Conservation (phyloP, 2,797 vertebrate species). For the Gymnocypris eckloni region DNA sequence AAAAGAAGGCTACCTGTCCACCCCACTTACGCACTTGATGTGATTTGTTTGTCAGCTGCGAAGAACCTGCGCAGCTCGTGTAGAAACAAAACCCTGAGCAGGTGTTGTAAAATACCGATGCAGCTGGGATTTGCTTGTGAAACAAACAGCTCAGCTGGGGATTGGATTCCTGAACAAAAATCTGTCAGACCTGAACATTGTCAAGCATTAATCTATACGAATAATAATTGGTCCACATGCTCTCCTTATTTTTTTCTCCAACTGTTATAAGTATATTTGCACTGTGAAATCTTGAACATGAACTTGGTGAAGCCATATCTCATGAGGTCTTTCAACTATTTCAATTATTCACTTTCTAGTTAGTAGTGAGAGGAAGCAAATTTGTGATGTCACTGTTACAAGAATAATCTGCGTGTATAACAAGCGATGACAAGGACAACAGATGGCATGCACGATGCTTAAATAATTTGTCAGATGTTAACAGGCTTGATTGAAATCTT, state of each 20-base stretch:
- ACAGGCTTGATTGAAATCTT: slow-evolving; percentile 32
- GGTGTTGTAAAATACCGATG: slow-evolving; percentile 76
- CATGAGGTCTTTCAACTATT: slow-evolving; percentile 1
- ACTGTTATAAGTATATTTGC: slow-evolving; percentile 21
- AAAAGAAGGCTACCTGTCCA: slow-evolving; percentile 71
- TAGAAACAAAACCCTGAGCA: slow-evolving; percentile 70
- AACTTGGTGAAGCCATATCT: slow-evolving; percentile 1
- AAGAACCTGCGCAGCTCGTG: slow-evolving; percentile 62
- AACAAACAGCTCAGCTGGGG: slow-evolving; percentile 70
- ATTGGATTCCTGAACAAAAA: slow-evolving; percentile 68
- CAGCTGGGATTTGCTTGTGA: slow-evolving; percentile 77
- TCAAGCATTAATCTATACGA: slow-evolving; percentile 68
- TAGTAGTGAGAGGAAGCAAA: neutral
- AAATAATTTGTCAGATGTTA: slow-evolving; percentile 33
- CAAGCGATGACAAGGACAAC: slow-evolving; percentile 13
- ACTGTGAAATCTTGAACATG: slow-evolving; percentile 36
- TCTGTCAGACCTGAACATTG: slow-evolving; percentile 61
- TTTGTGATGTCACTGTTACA: slow-evolving; percentile 5
- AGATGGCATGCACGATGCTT: slow-evolving; percentile 17
- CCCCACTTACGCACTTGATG: slow-evolving; percentile 68
- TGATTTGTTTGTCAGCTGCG: slow-evolving; percentile 76
- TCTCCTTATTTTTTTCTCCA: slow-evolving; percentile 18
- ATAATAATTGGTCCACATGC: slow-evolving; percentile 56
- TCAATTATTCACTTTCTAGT: slow-evolving; percentile 7
- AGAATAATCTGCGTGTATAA: slow-evolving; percentile 17